Evolutionary conservation across 2,888 invertebrate species (phyloP), one percentile per base, ranked within the genome.

Genomic region (Tetragnatha montana): DNA sequence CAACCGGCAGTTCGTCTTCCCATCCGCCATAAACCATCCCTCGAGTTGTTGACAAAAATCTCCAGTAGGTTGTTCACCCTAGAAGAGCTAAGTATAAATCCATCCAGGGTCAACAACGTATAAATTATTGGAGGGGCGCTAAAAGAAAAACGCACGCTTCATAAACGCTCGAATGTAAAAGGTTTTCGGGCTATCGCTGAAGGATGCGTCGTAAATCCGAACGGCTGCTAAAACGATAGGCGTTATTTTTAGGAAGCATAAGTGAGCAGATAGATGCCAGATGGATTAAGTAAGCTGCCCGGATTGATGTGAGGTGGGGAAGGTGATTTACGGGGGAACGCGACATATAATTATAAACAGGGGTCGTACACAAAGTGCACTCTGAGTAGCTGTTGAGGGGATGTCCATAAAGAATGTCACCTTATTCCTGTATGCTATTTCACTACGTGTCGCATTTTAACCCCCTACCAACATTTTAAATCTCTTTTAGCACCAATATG

Each of bases 161-260:
- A 81, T 87, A 87, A 87, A 87, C 81, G 81, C 81, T 81, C 75
- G 87, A 87, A 87, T 80, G 74, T 22, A 73, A 82, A 74, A 69
- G 70, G 47, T 50, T 68, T 76, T 69, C n/a, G 47, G 70, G 79
- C 74, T 81, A 87, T 87, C 87, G 75, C 81, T 69, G 70, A 88
- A 76, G 60, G 35, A 12, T 3, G 35, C 70, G 76, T 78, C 87
- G 87, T 88, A 88, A 88, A 81, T 88, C 82, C 71, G 82, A 88
- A 76, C 78, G 14, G 87, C 76, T 88, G 50, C 82, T 82, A 82
- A 81, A 60, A 76, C 87, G 87, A 88, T 76, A 78, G 87, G 81
- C 50, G 81, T 81, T 88, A 88, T 88, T 88, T 88, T 88, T 81
- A 78, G 87, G 50, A 82, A 71, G 17, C n/a, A 21, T 47, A 82